Conservation (phyloP, 2,888 invertebrate species). For the Orchestes rusci region DNA sequence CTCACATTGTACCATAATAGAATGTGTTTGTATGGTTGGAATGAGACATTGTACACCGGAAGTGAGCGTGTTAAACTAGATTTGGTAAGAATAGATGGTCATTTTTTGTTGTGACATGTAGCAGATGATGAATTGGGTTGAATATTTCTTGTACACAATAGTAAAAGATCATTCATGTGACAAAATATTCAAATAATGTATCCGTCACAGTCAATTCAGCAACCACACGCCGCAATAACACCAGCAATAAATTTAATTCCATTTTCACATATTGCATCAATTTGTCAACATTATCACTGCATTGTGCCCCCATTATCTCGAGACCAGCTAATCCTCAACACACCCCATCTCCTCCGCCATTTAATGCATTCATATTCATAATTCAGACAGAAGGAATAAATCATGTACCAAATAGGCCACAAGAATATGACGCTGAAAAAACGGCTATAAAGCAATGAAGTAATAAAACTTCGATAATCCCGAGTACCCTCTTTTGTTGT, state of each 20-base stretch:
- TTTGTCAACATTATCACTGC: slow-evolving; percentile 24
- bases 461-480: slow-evolving; percentile 38
- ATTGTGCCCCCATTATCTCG: slow-evolving; percentile 22
- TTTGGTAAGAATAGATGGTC: too few species aligned
- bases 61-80: too few species aligned
- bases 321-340: slow-evolving; percentile 17
- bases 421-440: slow-evolving; percentile 17
- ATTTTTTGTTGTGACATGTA: too few species aligned
- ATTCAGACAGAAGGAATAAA: slow-evolving; percentile 19
- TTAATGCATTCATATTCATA: slow-evolving; percentile 20
- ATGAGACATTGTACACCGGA: too few species aligned
- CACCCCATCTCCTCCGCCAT: slow-evolving; percentile 20
- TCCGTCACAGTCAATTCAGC: too few species aligned
- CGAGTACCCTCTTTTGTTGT: slow-evolving; percentile 32
- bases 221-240: too few species aligned
- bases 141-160: too few species aligned
- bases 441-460: slow-evolving; percentile 28
- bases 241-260: slow-evolving; percentile 15
- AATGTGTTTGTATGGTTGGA: too few species aligned
- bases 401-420: slow-evolving; percentile 22
- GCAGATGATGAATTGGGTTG: too few species aligned
- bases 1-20: too few species aligned
- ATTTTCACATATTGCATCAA: slow-evolving; percentile 18
- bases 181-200: too few species aligned
- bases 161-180: too few species aligned